Conservation (phyloP, 2,113 vertebrate genomes). For the Scophthalmus maximus region DNA sequence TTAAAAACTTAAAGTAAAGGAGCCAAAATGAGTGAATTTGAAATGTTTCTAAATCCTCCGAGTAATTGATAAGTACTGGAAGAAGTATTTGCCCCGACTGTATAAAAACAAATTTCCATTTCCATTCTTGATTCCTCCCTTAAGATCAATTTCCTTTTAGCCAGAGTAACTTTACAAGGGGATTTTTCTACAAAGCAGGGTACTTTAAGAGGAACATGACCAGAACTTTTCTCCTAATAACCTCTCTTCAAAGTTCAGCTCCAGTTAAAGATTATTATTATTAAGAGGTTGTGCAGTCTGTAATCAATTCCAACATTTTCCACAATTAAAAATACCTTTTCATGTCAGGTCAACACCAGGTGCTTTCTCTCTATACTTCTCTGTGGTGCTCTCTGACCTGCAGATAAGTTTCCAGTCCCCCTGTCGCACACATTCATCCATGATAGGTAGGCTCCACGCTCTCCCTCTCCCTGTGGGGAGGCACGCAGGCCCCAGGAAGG, state of each 20-base stretch:
- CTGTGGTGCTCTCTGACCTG: slow-evolving; percentile 15
- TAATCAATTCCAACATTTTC: slow-evolving; percentile 8
- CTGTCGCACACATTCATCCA: slow-evolving; percentile 2
- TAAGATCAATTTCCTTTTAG: not conserved
- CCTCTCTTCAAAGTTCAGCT: slow-evolving; percentile 6
- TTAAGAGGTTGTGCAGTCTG: not conserved
- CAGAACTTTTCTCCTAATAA: not conserved
- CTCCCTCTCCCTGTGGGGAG: slow-evolving; percentile 10
- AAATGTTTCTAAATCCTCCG: slow-evolving; percentile 25
- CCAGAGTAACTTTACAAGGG: not conserved
- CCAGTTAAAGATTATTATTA: not conserved
- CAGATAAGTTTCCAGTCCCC: slow-evolving; percentile 26
- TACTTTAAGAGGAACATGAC: not conserved
- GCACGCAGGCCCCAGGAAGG: slow-evolving; percentile 38
- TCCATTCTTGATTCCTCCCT: not conserved
- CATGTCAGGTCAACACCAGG: slow-evolving; percentile 14
- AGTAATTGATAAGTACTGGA: too few relatives aligned
- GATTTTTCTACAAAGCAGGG: not conserved
- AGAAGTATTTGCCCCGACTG: slow-evolving; percentile 21
- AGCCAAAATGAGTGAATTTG: slow-evolving; percentile 18
- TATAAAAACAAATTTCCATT: slow-evolving; percentile 27
- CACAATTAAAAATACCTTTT: slow-evolving; percentile 21
- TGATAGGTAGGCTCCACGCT: slow-evolving; percentile 4
- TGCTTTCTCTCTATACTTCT: slow-evolving; percentile 10
- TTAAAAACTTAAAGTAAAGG: slow-evolving; percentile 23